Evolutionary conservation across 1,140 invertebrate species (phyloP).

Genomic region (Teleogryllus occipitalis): DNA sequence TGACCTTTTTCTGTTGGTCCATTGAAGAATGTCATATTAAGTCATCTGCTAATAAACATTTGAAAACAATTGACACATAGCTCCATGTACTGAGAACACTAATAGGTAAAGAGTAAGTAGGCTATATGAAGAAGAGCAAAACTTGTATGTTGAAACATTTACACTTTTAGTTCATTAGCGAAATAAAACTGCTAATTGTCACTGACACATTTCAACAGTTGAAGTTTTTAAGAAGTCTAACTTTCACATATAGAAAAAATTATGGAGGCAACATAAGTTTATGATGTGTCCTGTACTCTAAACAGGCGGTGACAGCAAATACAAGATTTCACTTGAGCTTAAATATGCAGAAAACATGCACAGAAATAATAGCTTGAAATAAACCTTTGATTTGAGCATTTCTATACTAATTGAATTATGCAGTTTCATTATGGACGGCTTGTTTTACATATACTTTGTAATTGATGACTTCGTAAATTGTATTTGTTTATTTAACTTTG

Average conservation of each 20-base stretch:
- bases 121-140: neutral
- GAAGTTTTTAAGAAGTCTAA: too few species aligned
- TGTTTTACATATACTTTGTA: neutral
- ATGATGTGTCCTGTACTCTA: neutral
- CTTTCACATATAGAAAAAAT: too few species aligned
- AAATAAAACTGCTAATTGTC: too few species aligned
- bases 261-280: too few species aligned
- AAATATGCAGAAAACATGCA: neutral
- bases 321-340: neutral
- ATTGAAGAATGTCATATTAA: neutral
- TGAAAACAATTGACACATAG: neutral
- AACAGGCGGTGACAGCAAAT: neutral
- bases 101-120: neutral
- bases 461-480: neutral
- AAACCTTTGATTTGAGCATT: neutral
- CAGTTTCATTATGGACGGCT: neutral
- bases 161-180: neutral
- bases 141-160: neutral
- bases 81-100: neutral
- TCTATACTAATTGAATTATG: neutral
- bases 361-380: neutral
- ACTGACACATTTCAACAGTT: too few species aligned
- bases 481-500: neutral
- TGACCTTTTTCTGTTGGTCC: conserved; percentile 3
- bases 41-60: conserved; percentile 1